phyloP scores from a whole-genome alignment of 2,113 vertebrate species.

The Hiodon tergisus region DNA sequence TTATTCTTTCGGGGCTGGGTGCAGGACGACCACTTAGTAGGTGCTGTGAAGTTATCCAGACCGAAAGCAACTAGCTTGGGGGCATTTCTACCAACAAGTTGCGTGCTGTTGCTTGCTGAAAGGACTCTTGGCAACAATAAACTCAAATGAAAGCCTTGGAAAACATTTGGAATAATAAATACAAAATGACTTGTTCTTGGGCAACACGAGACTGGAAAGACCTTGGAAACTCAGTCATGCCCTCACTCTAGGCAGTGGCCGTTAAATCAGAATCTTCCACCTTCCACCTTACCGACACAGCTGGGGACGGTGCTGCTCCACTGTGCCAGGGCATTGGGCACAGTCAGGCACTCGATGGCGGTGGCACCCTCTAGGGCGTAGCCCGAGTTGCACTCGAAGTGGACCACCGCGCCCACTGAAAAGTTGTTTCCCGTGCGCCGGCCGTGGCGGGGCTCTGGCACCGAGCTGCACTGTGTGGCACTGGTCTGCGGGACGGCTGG shows the following conservation, averaged over 20 bases:
- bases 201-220: no score
- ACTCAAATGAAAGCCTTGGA: neutral
- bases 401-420: constrained; percentile 78
- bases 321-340: constrained; percentile 87
- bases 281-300: constrained; percentile 74
- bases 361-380: constrained; percentile 78
- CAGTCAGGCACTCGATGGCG: constrained; percentile 83
- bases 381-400: constrained; percentile 88
- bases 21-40: neutral
- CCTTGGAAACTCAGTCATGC: neutral
- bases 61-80: neutral
- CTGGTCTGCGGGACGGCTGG: constrained; percentile 91
- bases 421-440: constrained; percentile 87
- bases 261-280: neutral
- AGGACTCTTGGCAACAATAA: neutral
- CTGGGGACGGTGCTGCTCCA: constrained; percentile 90
- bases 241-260: neutral
- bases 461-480: constrained; percentile 91
- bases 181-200: no score
- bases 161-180: no score
- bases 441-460: constrained; percentile 89
- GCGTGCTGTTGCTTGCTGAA: neutral
- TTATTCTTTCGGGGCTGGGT: constrained; percentile 25
- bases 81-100: neutral
- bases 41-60: neutral